Base-by-base conservation (phyloP, 2,888 invertebrate species). In the Tachystola acroxantha region DNA sequence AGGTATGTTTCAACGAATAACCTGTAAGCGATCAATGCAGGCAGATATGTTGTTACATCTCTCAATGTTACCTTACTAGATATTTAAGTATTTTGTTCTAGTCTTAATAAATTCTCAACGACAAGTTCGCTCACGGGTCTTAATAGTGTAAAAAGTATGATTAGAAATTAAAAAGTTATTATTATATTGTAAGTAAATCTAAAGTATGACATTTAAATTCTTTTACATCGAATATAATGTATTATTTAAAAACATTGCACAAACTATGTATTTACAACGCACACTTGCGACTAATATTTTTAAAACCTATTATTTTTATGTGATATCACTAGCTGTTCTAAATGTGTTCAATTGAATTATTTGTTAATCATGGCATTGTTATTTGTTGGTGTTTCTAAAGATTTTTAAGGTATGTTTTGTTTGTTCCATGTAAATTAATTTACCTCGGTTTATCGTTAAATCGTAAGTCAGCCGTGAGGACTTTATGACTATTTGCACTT, bases 121-220 rank as follows among this genome's bases (percentile, higher is more conserved):
- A 65, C 70, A 71, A 74, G 74, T 75, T 76, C 73, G 62, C 53
- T 67, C 59, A 75, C 76, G 74, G 74, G 74, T 73, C 45, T 49
- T 39, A 34, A 43, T 41, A 45, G 36, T 45, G 42, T 46, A 45
- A 34, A 40, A 40, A 19, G 22, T 42, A 19, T n/a, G n/a, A n/a
- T n/a, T n/a, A n/a, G n/a, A n/a, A n/a, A n/a, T n/a, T 38, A 34
- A 25, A 34, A 39, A 40, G 29, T 42, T 22, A 7, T 10, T 12
- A 22, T 12, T 22, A 10, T 3, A 25, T 4, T n/a, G 5, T 25
- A n/a, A n/a, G 4, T 10, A 33, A 13, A 14, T 33, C n/a, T 24
- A 24, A 33, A 26, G 7, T 19, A 27, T 19, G 7, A 16, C 10
- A 26, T 20, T 9, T 32, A 26, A 10, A 9, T 9, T 26, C 37